These are phyloP conservation scores for Lates calcarifer DNA, from an alignment of 2,113 vertebrate genomes.

Conservation along the genomic window DNA sequence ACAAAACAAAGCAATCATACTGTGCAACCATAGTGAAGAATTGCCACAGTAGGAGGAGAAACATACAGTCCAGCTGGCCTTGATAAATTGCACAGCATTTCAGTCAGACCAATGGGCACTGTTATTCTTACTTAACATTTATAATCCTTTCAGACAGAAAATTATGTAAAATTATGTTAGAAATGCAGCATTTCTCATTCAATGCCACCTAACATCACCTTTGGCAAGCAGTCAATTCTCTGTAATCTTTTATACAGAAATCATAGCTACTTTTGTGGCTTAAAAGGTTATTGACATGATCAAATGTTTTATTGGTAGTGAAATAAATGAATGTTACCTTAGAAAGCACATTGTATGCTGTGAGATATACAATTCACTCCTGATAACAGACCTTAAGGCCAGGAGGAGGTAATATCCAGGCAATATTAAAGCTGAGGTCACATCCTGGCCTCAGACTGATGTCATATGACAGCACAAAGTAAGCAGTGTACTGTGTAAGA, in stretches of 20 bases:
- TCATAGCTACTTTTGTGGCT: background rate
- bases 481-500: background rate
- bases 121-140: background rate
- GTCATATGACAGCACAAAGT: background rate
- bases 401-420: background rate
- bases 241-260: background rate
- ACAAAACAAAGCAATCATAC: background rate
- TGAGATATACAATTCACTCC: background rate
- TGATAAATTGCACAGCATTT: background rate
- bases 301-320: background rate
- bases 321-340: background rate
- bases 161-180: background rate
- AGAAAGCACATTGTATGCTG: background rate
- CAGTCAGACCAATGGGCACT: conserved; percentile 5
- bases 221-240: background rate
- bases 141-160: conserved; percentile 3
- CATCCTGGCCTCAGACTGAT: background rate
- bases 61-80: conserved; percentile 5
- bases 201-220: background rate
- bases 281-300: background rate
- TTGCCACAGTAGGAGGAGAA: conserved; percentile 1
- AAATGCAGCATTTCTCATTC: background rate
- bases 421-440: background rate
- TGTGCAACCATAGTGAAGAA: conserved; percentile 4
- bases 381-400: background rate